These are phyloP conservation scores for Cheirogaleus medius DNA, from an alignment of 2,113 vertebrate genomes.

Conservation along the genomic window DNA sequence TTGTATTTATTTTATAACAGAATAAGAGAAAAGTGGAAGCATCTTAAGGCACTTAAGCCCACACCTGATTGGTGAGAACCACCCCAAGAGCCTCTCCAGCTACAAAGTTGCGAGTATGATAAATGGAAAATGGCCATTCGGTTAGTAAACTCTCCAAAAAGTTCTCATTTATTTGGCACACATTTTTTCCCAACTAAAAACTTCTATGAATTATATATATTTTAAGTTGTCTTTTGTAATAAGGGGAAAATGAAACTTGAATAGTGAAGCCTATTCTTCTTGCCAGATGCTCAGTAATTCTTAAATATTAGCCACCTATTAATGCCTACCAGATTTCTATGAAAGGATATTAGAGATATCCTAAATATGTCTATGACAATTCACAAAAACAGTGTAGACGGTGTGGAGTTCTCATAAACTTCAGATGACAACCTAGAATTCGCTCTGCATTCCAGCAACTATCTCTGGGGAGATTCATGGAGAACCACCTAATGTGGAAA, in stretches of 20 bases:
- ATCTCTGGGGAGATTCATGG: neutral
- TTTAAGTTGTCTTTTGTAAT: neutral
- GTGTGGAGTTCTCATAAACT: conserved; percentile 7
- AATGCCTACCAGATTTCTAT: neutral
- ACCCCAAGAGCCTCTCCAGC: neutral
- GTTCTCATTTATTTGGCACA: neutral
- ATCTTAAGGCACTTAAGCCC: neutral
- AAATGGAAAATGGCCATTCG: neutral
- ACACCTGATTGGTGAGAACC: neutral
- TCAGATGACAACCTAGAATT: conserved; percentile 24
- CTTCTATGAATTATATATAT: neutral
- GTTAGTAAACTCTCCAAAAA: neutral
- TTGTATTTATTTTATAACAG: neutral
- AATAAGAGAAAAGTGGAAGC: neutral
- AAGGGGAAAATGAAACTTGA: neutral
- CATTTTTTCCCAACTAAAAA: neutral
- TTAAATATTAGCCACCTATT: neutral
- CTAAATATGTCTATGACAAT: neutral
- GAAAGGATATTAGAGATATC: neutral
- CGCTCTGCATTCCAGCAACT: neutral
- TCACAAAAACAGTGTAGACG: neutral
- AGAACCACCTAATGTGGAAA: neutral
- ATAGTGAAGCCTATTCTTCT: neutral
- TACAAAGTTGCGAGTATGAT: neutral
- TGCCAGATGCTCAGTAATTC: neutral